Evolutionary conservation across 2,797 vertebrate species (phyloP), one percentile per base, ranked within the genome.

Genomic region (Carduelis carduelis): DNA sequence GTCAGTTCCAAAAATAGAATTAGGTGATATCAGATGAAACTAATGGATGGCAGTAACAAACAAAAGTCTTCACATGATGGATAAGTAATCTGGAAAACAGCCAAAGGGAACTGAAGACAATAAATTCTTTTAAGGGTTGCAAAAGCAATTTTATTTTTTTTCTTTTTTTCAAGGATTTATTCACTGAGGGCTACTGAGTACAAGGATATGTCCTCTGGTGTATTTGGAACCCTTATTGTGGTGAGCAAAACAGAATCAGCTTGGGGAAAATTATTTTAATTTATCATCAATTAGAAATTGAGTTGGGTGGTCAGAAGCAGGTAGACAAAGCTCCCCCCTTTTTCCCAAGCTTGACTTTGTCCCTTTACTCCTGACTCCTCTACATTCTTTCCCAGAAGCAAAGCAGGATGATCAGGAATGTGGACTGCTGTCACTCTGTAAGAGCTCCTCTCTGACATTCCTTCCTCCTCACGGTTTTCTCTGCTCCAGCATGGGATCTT

Each of bases 381-480:
- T 43, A 11, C 32, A 12, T 56, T 43, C 11, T 23, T 78, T 63
- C 43, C 32, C 12, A 4, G 10, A 46, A 37, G 12, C 1, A 4
- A 37, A 5, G 0, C 20, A 68, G 44, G 3, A 4, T 13, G 9
- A 30, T 21, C 14, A 34, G 22, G 24, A 69, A 46, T 7, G 15
- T 18, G 8, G 4, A 6, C 18, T 56, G 14, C 32, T 22, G 6
- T 49, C 22, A 41, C 8, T 8, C 26, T 26, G 4, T 57, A 26
- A 12, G 8, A 53, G 6, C 17, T 63, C 4, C 11, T 55, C 30
- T 77, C 23, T 69, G 34, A 14, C 0, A 0, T 11, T 55, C 7
- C 32, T 44, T 56, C 28, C 17, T n/a, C 37, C 47, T 65, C 47
- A 46, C 2, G 7, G 5, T 69, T 44, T 28, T 35, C 27, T 22